Conservation (phyloP, 2,113 vertebrate species). For the Motacilla alba region DNA sequence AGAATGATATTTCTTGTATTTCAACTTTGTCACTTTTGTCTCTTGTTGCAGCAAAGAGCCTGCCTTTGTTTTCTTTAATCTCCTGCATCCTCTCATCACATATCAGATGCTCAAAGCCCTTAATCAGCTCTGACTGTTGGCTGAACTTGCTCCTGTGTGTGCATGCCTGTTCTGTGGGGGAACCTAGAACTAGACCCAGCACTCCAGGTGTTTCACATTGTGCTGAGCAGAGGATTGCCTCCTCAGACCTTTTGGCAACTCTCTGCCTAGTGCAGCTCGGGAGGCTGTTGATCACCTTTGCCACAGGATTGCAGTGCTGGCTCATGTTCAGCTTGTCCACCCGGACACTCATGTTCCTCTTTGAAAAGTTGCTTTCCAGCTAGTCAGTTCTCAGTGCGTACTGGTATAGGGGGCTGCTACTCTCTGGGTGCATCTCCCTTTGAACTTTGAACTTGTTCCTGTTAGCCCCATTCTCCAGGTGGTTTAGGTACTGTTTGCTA, state of each 20-base stretch:
- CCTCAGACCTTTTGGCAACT: neutral
- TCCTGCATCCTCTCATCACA: neutral
- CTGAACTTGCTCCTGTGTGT: neutral
- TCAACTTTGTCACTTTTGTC: accelerated
- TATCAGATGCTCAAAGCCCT: neutral
- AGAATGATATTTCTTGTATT: neutral
- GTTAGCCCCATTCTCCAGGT: neutral
- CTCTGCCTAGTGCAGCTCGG: neutral
- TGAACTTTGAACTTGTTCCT: neutral
- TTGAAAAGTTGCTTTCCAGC: neutral
- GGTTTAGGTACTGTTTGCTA: neutral
- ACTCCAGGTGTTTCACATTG: neutral
- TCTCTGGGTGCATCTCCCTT: neutral
- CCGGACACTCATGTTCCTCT: neutral
- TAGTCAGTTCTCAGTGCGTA: neutral
- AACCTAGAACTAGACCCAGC: neutral
- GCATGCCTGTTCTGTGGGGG: neutral
- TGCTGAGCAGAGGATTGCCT: neutral
- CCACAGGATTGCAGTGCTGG: neutral
- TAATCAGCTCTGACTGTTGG: neutral
- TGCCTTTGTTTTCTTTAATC: neutral
- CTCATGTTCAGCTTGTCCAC: neutral
- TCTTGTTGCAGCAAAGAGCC: neutral
- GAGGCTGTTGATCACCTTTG: neutral
- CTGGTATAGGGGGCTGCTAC: neutral